A percentile compares a stretch with the other conserved stretches of the same genome.
Evolutionary conservation across 1,140 invertebrate species (phyloP).

Genomic region (Drosophila lini): DNA sequence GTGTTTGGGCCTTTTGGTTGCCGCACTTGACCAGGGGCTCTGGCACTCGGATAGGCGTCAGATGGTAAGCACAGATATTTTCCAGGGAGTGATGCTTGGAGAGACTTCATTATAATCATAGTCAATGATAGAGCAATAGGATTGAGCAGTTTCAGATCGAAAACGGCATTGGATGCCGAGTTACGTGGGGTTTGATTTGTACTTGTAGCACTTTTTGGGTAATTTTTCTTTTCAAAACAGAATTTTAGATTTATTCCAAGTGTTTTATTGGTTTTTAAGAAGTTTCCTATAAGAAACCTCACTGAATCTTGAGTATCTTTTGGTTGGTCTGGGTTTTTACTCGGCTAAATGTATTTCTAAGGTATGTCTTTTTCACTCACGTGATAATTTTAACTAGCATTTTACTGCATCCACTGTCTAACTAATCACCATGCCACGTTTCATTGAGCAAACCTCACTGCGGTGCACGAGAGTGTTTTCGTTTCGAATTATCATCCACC

Average conservation of each 20-base stretch:
- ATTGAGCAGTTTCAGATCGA: neutral
- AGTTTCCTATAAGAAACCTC: neutral
- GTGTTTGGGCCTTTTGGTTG: neutral
- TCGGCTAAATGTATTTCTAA: neutral
- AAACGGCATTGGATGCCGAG: neutral
- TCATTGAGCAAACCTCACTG: neutral
- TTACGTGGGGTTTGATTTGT: neutral
- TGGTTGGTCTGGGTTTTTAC: too few relatives aligned
- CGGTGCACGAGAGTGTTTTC: slow-evolving; percentile 24
- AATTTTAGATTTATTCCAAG: too few relatives aligned
- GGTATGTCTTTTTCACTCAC: neutral
- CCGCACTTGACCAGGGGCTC: slow-evolving; percentile 15
- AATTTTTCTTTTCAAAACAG: neutral
- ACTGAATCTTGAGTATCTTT: neutral
- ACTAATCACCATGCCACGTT: slow-evolving; percentile 28
- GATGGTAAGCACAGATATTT: slow-evolving; percentile 8
- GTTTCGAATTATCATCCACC: slow-evolving; percentile 47
- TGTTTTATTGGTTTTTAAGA: neutral
- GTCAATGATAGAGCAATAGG: neutral
- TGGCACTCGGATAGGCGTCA: neutral
- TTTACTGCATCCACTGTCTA: neutral
- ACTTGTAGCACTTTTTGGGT: too few relatives aligned
- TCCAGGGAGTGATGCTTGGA: neutral
- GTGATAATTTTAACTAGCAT: slow-evolving; percentile 11
- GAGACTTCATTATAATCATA: neutral